Conservation (phyloP, 2,888 invertebrate species). For the Ormyrus rosae region DNA sequence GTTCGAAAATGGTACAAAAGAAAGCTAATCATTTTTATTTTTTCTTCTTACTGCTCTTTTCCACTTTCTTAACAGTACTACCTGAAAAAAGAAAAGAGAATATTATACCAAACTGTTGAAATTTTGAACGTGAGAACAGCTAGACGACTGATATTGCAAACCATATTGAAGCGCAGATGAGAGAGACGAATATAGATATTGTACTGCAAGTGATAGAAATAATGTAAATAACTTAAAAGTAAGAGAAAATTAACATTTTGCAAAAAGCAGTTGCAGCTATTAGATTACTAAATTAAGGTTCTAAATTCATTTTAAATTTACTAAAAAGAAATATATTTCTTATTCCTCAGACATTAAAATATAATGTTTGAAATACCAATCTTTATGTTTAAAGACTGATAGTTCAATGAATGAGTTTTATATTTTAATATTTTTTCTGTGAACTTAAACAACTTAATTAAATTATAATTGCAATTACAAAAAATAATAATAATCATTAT, state of each 20-base stretch:
- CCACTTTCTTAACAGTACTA: constrained; percentile 2
- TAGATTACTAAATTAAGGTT: background rate
- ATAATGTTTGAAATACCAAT: too few relatives aligned
- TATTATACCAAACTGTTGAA: constrained; percentile 1
- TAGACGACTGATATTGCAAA: background rate
- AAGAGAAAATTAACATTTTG: background rate
- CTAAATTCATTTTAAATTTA: too few relatives aligned
- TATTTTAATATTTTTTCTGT: background rate
- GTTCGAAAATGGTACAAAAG: background rate
- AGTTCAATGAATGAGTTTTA: background rate
- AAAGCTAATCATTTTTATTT: background rate
- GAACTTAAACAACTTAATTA: background rate
- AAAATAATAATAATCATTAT: background rate
- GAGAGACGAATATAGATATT: background rate
- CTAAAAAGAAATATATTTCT: too few relatives aligned
- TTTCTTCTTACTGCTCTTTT: constrained; percentile 23
- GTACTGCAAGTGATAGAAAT: background rate
- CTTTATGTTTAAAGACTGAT: too few relatives aligned
- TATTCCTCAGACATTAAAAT: too few relatives aligned
- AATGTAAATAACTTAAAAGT: background rate
- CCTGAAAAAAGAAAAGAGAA: constrained; percentile 13
- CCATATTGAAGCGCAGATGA: background rate
- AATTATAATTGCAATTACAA: background rate
- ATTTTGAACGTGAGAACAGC: background rate
- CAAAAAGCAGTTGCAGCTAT: background rate